Evolutionary conservation across 2,797 vertebrate species (phyloP).

Genomic region (Pangasius larnaudii): DNA sequence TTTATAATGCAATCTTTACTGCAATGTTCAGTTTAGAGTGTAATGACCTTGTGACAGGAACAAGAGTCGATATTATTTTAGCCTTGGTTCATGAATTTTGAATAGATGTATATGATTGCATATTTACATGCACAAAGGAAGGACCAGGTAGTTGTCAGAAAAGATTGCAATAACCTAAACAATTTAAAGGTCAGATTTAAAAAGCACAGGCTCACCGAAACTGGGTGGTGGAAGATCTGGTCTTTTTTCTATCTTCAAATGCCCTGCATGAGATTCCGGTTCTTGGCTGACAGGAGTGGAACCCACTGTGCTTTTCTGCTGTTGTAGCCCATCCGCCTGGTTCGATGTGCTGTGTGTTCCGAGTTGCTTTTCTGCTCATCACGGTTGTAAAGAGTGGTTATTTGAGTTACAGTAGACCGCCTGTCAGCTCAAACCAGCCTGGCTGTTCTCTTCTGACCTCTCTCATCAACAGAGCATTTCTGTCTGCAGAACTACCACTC

Average conservation of each 20-base stretch:
- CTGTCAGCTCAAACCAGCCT: background rate
- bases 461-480: background rate
- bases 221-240: too few species aligned
- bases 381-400: background rate
- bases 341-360: background rate
- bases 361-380: background rate
- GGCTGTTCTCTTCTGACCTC: background rate
- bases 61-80: constrained; percentile 17
- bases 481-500: background rate
- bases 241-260: background rate
- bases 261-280: background rate
- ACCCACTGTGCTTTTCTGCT: background rate
- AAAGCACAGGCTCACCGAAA: too few species aligned
- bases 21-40: background rate
- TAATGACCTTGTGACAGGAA: constrained; percentile 15
- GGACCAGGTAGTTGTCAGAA: background rate
- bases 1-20: constrained; percentile 39
- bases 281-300: background rate
- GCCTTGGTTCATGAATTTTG: constrained; percentile 16
- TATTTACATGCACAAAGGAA: constrained; percentile 17
- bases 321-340: background rate
- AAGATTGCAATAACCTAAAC: background rate
- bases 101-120: background rate
- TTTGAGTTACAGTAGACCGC: background rate
- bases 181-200: background rate